Evolutionary conservation across 2,888 invertebrate species (phyloP).

Genomic region (Adela reaumurella): DNA sequence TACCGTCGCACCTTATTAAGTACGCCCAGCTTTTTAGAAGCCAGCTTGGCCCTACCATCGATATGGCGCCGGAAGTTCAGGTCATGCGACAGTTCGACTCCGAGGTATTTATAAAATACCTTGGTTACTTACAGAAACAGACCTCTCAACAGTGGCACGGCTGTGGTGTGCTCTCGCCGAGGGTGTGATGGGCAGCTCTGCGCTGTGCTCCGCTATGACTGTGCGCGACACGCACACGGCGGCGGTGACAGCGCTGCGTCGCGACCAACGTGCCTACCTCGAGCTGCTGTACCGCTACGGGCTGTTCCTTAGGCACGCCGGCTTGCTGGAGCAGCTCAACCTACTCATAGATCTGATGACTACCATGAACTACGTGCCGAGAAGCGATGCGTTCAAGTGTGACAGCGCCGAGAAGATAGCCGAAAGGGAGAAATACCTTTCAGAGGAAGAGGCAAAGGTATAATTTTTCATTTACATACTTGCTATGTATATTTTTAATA

Average conservation of each 20-base stretch:
- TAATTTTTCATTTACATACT: neutral
- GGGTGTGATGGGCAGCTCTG: conserved; percentile 11
- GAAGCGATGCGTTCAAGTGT: neutral
- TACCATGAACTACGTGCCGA: conserved; percentile 58
- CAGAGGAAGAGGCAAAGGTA: conserved; percentile 12
- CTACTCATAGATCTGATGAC: conserved; percentile 65
- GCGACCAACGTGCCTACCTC: conserved; percentile 6
- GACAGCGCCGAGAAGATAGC: conserved; percentile 40
- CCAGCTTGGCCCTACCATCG: no score
- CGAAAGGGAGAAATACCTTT: conserved; percentile 20
- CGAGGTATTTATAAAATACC: no score
- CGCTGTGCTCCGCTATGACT: conserved; percentile 9
- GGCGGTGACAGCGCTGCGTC: conserved; percentile 16
- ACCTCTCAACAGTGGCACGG: conserved; percentile 14
- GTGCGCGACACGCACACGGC: conserved; percentile 17
- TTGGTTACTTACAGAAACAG: neutral
- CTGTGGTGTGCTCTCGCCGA: conserved; percentile 18
- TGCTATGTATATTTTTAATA: no score
- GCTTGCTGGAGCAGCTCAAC: conserved; percentile 73
- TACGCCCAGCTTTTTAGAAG: no score
- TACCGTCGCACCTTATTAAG: no score
- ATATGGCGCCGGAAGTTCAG: no score
- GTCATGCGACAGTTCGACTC: no score
- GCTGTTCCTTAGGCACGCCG: conserved; percentile 65
- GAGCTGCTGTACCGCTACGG: conserved; percentile 24